Evolutionary conservation across 2,888 invertebrate genomes (phyloP).

Genomic region (Diplazon laetatorius): DNA sequence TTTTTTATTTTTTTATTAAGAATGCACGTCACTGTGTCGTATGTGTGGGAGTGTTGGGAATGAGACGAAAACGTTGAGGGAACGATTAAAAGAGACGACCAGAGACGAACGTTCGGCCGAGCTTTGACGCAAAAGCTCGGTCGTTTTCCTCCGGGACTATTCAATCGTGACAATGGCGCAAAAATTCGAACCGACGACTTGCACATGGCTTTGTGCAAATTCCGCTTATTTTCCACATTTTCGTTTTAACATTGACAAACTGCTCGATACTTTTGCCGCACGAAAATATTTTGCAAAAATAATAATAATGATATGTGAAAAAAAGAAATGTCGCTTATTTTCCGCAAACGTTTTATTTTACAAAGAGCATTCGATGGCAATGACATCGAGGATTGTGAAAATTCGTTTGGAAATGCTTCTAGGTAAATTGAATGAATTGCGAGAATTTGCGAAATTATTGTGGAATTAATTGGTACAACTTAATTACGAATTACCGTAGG

Average conservation of each 20-base stretch:
- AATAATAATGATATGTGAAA: too few relatives aligned
- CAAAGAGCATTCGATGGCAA: neutral
- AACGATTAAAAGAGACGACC: neutral
- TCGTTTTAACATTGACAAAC: neutral
- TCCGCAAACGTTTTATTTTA: neutral
- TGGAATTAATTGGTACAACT: too few relatives aligned
- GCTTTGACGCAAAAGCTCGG: neutral
- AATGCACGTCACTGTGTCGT: neutral
- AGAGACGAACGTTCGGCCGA: slow-evolving; percentile 3
- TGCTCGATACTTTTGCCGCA: neutral
- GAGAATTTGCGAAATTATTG: slow-evolving; percentile 27
- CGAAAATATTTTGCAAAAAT: too few relatives aligned
- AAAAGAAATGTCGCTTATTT: too few relatives aligned
- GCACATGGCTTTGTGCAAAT: neutral
- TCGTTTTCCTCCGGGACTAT: slow-evolving; percentile 17
- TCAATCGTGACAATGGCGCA: slow-evolving; percentile 16
- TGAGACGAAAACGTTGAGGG: slow-evolving; percentile 1
- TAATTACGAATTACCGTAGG: too few relatives aligned
- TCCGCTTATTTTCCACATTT: neutral
- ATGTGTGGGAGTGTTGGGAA: neutral
- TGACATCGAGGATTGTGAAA: neutral
- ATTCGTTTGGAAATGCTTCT: neutral
- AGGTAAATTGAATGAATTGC: neutral
- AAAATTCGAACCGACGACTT: neutral
- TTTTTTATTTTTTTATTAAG: too few relatives aligned